Evolutionary conservation across 2,113 vertebrate genomes (phyloP), one percentile per base, ranked within the genome.

Genomic region (Elaphurus davidianus): DNA sequence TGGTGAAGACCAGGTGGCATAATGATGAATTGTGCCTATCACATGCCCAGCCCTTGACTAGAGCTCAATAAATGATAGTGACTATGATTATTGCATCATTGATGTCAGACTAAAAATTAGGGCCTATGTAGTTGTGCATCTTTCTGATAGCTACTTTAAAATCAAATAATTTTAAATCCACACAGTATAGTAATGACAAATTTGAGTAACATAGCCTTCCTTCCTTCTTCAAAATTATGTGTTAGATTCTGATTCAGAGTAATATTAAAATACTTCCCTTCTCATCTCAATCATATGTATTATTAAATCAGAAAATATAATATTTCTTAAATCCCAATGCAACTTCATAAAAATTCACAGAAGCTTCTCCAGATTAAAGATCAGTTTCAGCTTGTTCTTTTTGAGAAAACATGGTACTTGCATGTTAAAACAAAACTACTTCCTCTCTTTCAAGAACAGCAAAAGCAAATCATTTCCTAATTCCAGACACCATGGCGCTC

Each of bases 401-500:
- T 67, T 64, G 86, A 87, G 88, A 78, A 95, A 86, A 79, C 62
- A 36, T 30, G 88, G 36, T 13, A 30, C 21, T 82, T 71, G 8
- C 36, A 91, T 86, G 94, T 96, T 94, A 52, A 95, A 97, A 50
- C 9, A 92, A 95, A 97, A 83, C 21, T 45, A 81, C 52, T 96
- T 97, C 90, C 92, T 89, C n/a, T 40, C 40, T 91, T 95, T 95
- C 19, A 88, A 96, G 45, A 97, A 93, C 2, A 94, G 55, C 94
- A 89, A 85, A 96, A 74, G 79, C 57, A 90, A 95, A 81, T 92
- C 33, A 78, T 94, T 96, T 95, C 27, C 30, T 97, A 90, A 87
- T 76, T 97, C 88, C 47, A 96, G 97, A 97, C 97, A 98, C 88
- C 8, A 83, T 81, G 95, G 96, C 67, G 50, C 92, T 97, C 89